Evolutionary conservation across 2,113 vertebrate genomes (phyloP).

Genomic region (Gavialis gangeticus): DNA sequence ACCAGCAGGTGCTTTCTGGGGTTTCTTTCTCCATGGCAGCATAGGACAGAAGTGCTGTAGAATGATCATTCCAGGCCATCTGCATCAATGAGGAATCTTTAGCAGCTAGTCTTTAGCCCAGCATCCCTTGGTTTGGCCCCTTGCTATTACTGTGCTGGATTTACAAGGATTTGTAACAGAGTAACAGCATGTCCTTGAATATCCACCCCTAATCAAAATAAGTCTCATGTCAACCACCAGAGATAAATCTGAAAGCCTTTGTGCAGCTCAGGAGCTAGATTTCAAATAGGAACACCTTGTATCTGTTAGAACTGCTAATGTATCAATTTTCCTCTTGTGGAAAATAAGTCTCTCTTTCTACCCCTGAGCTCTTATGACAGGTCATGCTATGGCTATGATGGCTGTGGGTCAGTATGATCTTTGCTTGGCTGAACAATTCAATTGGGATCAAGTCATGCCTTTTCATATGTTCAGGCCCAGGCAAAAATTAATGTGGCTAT

Average conservation of each 20-base stretch:
- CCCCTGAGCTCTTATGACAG: not conserved
- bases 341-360: not conserved
- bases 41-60: not conserved
- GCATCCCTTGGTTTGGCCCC: constrained; percentile 2
- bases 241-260: not conserved
- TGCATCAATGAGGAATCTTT: not conserved
- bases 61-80: not conserved
- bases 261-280: not conserved
- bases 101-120: constrained; percentile 15
- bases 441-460: not conserved
- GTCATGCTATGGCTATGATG: not conserved
- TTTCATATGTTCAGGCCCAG: not conserved
- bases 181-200: not conserved
- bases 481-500: not conserved
- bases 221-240: not conserved
- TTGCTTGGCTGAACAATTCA: not conserved
- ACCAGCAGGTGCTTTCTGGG: not conserved
- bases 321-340: not conserved
- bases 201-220: not conserved
- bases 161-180: not conserved
- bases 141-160: not conserved
- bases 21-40: rapidly evolving
- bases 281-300: not conserved
- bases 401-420: not conserved
- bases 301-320: not conserved